These are phyloP conservation scores for Euclidia mi DNA, from an alignment of 2,888 invertebrate species.

Conservation along the genomic window DNA sequence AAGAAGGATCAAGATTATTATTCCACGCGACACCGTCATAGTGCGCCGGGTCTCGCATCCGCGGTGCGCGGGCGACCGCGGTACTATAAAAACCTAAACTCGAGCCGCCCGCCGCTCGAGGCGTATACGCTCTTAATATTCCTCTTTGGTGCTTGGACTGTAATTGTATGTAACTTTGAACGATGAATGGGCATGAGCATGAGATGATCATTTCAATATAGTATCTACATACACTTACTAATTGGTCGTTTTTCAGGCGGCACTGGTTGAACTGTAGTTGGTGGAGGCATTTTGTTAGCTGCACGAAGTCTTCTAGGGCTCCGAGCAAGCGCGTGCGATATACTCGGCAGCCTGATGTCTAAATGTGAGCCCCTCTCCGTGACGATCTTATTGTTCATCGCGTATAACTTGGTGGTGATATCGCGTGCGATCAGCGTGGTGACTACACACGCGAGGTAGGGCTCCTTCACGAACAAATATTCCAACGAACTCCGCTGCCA, in stretches of 20 bases:
- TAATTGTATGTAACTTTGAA: too few relatives aligned
- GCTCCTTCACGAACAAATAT: conserved; percentile 95
- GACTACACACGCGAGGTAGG: conserved; percentile 94
- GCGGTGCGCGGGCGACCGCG: too few relatives aligned
- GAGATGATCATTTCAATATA: neutral
- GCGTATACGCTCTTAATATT: too few relatives aligned
- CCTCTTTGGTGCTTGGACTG: too few relatives aligned
- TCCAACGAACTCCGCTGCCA: conserved; percentile 96
- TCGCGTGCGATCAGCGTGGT: conserved; percentile 95
- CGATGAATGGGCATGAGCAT: too few relatives aligned
- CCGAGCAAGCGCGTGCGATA: conserved; percentile 92
- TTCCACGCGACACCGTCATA: too few relatives aligned
- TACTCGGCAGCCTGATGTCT: conserved; percentile 94
- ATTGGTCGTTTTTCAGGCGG: conserved; percentile 80
- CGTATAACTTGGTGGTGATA: conserved; percentile 96
- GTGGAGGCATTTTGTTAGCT: conserved; percentile 85
- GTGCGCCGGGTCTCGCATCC: too few relatives aligned
- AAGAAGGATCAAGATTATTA: too few relatives aligned
- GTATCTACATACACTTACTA: conserved; percentile 64
- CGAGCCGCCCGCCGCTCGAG: too few relatives aligned
- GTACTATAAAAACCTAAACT: too few relatives aligned
- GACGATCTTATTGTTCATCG: conserved; percentile 96
- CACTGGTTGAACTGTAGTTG: conserved; percentile 88
- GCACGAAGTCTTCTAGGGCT: conserved; percentile 87
- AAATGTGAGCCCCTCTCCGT: conserved; percentile 94